These are phyloP conservation scores for Drosophila miranda DNA, from an alignment of 1,140 invertebrate species.

Conservation along the genomic window DNA sequence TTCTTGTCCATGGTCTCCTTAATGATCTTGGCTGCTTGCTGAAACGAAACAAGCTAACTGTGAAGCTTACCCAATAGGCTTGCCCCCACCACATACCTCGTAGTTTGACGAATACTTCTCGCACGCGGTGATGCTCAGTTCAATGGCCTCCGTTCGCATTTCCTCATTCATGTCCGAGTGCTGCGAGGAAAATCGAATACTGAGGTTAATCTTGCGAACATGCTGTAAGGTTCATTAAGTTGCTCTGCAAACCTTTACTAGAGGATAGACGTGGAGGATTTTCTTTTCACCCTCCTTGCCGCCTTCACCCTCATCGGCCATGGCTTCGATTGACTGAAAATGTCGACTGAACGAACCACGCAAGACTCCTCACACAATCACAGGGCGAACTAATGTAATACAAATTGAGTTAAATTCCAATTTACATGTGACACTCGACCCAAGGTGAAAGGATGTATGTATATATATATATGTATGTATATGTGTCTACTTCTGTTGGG, in stretches of 20 bases:
- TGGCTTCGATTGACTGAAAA: slow-evolving; percentile 51
- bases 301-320: slow-evolving; percentile 83
- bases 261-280: slow-evolving; percentile 88
- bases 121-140: slow-evolving; percentile 94
- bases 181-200: slow-evolving; percentile 62
- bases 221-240: slow-evolving; percentile 6
- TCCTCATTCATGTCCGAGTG: slow-evolving; percentile 95
- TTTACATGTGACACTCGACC: slow-evolving; percentile 72
- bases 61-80: too few relatives aligned
- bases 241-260: slow-evolving; percentile 85
- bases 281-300: slow-evolving; percentile 85
- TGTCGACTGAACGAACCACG: slow-evolving; percentile 22
- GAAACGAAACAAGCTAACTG: slow-evolving; percentile 28
- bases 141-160: slow-evolving; percentile 93
- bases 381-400: slow-evolving; percentile 55
- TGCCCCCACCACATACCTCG: slow-evolving; percentile 84
- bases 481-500: slow-evolving; percentile 33
- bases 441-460: slow-evolving; percentile 41
- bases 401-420: slow-evolving; percentile 80
- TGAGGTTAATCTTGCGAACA: not conserved
- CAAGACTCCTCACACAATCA: slow-evolving; percentile 14
- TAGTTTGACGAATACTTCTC: slow-evolving; percentile 95
- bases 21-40: slow-evolving; percentile 91
- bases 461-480: not conserved
- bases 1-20: slow-evolving; percentile 98